These are phyloP conservation scores for Plemyria rubiginata DNA, from an alignment of 2,888 invertebrate genomes.

Conservation along the genomic window DNA sequence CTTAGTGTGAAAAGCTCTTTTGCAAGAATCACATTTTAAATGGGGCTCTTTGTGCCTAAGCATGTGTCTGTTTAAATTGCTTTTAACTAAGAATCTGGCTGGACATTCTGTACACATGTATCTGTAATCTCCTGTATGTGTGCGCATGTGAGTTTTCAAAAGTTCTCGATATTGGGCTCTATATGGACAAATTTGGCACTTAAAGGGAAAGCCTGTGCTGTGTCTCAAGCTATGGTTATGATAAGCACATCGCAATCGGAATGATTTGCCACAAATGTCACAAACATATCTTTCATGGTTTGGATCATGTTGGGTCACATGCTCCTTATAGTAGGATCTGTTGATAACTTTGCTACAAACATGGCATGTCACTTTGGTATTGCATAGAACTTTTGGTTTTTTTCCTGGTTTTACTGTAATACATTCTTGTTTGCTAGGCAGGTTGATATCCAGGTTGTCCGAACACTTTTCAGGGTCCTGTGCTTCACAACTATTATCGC, in stretches of 20 bases:
- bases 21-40: conserved; percentile 63
- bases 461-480: conserved; percentile 32
- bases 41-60: conserved; percentile 62
- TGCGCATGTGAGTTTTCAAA: conserved; percentile 62
- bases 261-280: conserved; percentile 67
- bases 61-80: conserved; percentile 66
- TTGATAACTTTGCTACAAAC: conserved; percentile 55
- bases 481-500: conserved; percentile 42
- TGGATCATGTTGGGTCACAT: conserved; percentile 65
- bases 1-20: conserved; percentile 62
- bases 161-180: conserved; percentile 57
- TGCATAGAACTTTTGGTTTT: conserved; percentile 46
- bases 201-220: conserved; percentile 62
- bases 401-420: conserved; percentile 17
- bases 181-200: conserved; percentile 65
- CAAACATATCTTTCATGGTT: conserved; percentile 64
- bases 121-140: conserved; percentile 62
- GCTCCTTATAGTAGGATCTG: conserved; percentile 62
- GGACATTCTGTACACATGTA: conserved; percentile 70
- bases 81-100: conserved; percentile 62
- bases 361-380: conserved; percentile 55
- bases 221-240: conserved; percentile 62
- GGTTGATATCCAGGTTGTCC: background rate
- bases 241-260: conserved; percentile 61
- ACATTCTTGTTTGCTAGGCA: conserved; percentile 13